Evolutionary conservation across 1,140 invertebrate genomes (phyloP).

Genomic region (Drosophila takahashii): DNA sequence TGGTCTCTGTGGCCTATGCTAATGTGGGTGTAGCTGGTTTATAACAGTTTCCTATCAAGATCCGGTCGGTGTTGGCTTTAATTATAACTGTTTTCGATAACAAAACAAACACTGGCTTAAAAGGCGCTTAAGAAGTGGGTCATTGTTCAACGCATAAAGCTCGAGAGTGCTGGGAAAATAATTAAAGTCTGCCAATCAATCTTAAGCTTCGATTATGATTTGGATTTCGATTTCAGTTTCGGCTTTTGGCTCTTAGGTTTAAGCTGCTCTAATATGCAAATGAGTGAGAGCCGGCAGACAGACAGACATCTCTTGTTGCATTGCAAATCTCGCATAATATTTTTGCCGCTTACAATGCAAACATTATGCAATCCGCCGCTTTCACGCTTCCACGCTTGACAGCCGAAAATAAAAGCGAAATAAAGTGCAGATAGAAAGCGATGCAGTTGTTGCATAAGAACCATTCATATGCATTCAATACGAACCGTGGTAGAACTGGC

Average conservation of each 20-base stretch:
- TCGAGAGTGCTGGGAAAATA: conserved; percentile 29
- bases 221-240: not conserved
- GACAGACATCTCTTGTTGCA: conserved; percentile 12
- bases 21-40: conserved; percentile 75
- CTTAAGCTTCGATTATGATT: not conserved
- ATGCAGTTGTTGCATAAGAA: conserved; percentile 57
- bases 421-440: conserved; percentile 63
- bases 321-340: conserved; percentile 51
- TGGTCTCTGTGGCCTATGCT: conserved; percentile 35
- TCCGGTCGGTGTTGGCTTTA: conserved; percentile 40
- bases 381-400: conserved; percentile 70
- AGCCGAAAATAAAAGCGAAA: conserved; percentile 58
- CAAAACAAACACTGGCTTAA: conserved; percentile 17
- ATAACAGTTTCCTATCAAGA: conserved; percentile 61
- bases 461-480: conserved; percentile 15
- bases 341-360: conserved; percentile 65
- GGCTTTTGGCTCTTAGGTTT: not conserved
- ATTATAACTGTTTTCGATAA: conserved; percentile 64
- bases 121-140: conserved; percentile 54
- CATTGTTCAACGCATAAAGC: conserved; percentile 47
- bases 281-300: conserved; percentile 6
- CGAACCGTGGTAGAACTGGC: conserved; percentile 66
- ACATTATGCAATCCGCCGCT: conserved; percentile 62
- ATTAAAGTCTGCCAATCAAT: conserved; percentile 37
- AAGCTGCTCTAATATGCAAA: conserved; percentile 24